A percentile compares a stretch with the other conserved stretches of the same genome.
phyloP scores from a whole-genome alignment of 2,113 vertebrate genomes.

The Dasyurus viverrinus region DNA sequence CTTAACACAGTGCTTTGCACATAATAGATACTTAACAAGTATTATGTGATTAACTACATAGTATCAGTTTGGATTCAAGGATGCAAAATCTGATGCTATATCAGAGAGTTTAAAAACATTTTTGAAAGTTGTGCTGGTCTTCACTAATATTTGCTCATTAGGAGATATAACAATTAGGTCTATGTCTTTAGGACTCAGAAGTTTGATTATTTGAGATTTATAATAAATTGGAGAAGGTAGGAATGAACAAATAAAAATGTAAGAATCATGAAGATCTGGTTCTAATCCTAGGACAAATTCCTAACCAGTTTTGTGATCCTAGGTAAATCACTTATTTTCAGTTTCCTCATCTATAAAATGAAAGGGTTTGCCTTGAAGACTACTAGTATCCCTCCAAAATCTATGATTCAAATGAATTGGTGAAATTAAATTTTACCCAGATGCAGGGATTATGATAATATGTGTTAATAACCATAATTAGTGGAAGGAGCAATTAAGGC shows the following conservation, averaged over 20 bases:
- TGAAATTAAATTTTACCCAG: background rate
- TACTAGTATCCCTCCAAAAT: background rate
- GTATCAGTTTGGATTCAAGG: background rate
- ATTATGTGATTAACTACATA: background rate
- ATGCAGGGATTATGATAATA: background rate
- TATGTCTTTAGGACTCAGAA: background rate
- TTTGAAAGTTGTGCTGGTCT: too few species aligned
- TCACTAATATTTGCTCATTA: too few species aligned
- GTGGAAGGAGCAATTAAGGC: background rate
- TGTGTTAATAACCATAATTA: background rate
- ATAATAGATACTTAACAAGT: constrained; percentile 14
- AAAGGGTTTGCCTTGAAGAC: background rate
- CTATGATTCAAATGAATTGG: background rate
- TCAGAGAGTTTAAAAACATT: too few species aligned
- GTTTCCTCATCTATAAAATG: background rate
- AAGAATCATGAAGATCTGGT: background rate
- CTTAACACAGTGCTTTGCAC: constrained; percentile 18
- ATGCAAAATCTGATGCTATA: too few species aligned
- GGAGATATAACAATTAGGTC: too few species aligned
- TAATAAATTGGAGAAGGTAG: background rate
- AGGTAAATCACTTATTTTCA: background rate
- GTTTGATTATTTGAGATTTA: background rate
- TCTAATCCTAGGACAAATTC: background rate
- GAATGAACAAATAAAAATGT: background rate
- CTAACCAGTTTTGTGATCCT: background rate